These are phyloP conservation scores for Prosopocoilus inquinatus DNA, from an alignment of 2,888 invertebrate genomes.

Conservation along the genomic window DNA sequence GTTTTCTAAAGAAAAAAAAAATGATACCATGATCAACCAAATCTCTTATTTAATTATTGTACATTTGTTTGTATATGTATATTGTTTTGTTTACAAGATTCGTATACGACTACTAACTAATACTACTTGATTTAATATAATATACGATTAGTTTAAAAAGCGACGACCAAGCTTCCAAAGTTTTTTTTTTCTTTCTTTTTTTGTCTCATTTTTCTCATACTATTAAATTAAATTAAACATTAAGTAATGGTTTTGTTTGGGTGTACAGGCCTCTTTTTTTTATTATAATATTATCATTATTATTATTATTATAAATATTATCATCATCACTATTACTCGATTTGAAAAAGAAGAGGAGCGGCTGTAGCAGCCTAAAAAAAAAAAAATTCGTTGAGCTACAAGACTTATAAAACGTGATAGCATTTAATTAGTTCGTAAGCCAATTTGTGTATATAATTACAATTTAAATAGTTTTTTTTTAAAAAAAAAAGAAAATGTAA, in stretches of 20 bases:
- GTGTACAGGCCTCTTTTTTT: conserved; percentile 38
- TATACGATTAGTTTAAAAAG: too few species aligned
- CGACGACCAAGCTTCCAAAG: too few species aligned
- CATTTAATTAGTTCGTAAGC: conserved; percentile 48
- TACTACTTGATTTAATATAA: too few species aligned
- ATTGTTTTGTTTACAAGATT: conserved; percentile 11
- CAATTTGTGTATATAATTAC: conserved; percentile 41
- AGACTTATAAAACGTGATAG: conserved; percentile 53
- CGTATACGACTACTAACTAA: conserved; percentile 11
- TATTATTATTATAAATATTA: too few species aligned
- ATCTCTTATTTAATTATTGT: conserved; percentile 15
- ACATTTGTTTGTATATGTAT: conserved; percentile 18
- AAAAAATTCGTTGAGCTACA: conserved; percentile 47
- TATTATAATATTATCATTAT: conserved; percentile 2
- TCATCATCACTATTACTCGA: too few species aligned
- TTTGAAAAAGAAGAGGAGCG: conserved; percentile 18
- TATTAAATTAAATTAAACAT: too few species aligned
- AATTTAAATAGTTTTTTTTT: conserved; percentile 44
- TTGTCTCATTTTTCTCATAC: too few species aligned
- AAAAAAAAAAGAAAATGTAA: conserved; percentile 39
- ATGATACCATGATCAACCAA: conserved; percentile 19
- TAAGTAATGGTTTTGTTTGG: conserved; percentile 15
- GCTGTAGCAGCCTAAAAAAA: conserved; percentile 40
- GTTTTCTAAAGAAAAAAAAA: background rate
- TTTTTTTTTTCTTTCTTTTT: too few species aligned